Conservation (phyloP, 2,113 vertebrate genomes). For the Otis tarda region DNA sequence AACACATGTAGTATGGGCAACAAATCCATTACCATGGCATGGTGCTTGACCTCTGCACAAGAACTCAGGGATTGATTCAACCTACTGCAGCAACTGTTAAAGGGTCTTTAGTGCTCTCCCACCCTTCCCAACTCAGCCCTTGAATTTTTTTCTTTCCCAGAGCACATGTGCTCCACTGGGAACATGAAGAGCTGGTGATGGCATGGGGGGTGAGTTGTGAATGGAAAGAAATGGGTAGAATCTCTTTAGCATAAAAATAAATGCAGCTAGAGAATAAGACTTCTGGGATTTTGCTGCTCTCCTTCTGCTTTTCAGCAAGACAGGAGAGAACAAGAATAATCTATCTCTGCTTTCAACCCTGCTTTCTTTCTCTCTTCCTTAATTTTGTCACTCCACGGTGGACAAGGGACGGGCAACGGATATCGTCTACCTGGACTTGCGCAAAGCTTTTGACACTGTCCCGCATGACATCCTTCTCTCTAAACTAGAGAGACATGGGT, state of each 20-base stretch:
- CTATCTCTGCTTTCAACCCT: neutral
- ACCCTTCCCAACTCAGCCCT: accelerated
- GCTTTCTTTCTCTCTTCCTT: neutral
- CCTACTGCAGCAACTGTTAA: neutral
- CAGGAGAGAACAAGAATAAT: neutral
- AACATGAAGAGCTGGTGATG: neutral
- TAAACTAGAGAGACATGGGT: too few relatives aligned
- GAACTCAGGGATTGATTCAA: neutral
- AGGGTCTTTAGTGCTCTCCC: neutral
- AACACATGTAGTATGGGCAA: neutral
- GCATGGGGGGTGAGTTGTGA: neutral
- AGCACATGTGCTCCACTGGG: neutral
- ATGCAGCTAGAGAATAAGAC: neutral
- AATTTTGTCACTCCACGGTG: neutral
- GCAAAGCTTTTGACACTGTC: too few relatives aligned
- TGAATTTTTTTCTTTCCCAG: neutral
- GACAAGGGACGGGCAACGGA: too few relatives aligned
- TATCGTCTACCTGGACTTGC: too few relatives aligned
- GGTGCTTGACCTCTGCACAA: neutral
- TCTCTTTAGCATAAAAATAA: neutral
- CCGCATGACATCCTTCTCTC: too few relatives aligned
- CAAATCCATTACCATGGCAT: neutral
- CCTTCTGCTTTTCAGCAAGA: neutral
- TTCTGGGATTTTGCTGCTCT: neutral
- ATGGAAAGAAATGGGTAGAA: neutral